These are phyloP conservation scores for Listronotus oregonensis DNA, from an alignment of 1,140 invertebrate species.

Conservation along the genomic window DNA sequence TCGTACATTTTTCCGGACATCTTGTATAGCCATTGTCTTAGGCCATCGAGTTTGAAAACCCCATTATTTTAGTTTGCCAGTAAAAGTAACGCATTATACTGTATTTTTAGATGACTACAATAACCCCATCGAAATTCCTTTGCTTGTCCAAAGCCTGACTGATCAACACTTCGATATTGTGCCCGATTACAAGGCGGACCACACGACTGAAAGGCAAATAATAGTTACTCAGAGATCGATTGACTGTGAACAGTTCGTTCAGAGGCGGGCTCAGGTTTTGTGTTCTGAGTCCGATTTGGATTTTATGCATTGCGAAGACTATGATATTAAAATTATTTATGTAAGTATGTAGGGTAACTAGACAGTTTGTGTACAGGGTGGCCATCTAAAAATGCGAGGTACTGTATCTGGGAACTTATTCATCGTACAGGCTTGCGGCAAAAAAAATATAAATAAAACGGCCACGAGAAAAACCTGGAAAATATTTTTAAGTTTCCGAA, in stretches of 20 bases:
- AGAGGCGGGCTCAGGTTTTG: slow-evolving; percentile 50
- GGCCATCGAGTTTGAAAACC: no score
- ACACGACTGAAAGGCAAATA: slow-evolving; percentile 52
- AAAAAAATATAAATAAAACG: no score
- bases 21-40: no score
- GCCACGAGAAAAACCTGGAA: no score
- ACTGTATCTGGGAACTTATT: no score
- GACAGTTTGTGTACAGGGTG: no score
- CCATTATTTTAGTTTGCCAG: no score
- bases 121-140: slow-evolving; percentile 51
- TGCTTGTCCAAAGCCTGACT: slow-evolving; percentile 51
- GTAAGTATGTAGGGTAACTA: slow-evolving; percentile 41
- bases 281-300: slow-evolving; percentile 51
- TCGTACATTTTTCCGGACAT: no score
- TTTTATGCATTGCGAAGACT: slow-evolving; percentile 55
- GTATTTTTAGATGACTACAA: slow-evolving; percentile 52
- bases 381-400: no score
- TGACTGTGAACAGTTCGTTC: slow-evolving; percentile 53
- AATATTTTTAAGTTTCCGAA: no score
- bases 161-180: slow-evolving; percentile 54
- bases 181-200: slow-evolving; percentile 52
- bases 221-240: slow-evolving; percentile 55
- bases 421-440: no score
- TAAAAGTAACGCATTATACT: no score
- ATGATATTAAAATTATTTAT: slow-evolving; percentile 54